Percentiles rank a stretch among this genome's conserved stretches.
These are phyloP conservation scores for Pterobdella sp. DNA, from an alignment of 2,888 invertebrate genomes.

Conservation along the genomic window DNA sequence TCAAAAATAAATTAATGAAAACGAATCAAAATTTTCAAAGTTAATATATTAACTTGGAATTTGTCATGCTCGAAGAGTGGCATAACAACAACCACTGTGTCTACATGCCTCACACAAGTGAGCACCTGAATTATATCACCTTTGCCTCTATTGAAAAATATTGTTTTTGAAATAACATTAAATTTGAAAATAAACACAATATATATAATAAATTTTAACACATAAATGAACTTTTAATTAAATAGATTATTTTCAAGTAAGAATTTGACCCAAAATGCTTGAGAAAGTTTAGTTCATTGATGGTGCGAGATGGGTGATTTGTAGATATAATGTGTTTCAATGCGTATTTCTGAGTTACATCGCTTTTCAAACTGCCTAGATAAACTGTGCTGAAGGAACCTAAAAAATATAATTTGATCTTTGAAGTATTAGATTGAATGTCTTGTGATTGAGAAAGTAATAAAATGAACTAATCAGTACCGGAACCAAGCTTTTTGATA, in stretches of 20 bases:
- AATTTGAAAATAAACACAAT: neutral
- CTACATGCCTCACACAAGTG: conserved; percentile 66
- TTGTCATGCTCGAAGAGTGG: conserved; percentile 75
- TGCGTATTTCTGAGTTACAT: conserved; percentile 58
- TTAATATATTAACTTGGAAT: conserved; percentile 61
- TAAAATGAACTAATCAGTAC: conserved; percentile 25
- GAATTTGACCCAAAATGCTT: conserved; percentile 51
- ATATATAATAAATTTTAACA: neutral
- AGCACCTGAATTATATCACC: conserved; percentile 74
- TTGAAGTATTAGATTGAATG: conserved; percentile 34
- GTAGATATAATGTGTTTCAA: conserved; percentile 80
- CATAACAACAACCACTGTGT: conserved; percentile 79
- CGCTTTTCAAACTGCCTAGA: conserved; percentile 61
- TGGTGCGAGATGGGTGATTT: conserved; percentile 71
- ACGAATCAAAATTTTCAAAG: neutral
- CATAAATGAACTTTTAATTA: neutral
- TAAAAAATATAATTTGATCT: neutral
- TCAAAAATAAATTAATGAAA: too few species aligned
- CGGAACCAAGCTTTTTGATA: conserved; percentile 36
- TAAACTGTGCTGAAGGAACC: conserved; percentile 83
- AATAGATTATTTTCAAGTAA: too few species aligned
- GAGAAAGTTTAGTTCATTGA: conserved; percentile 71
- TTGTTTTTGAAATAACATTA: neutral
- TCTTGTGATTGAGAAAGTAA: neutral
- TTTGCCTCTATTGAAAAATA: conserved; percentile 60